Base-by-base conservation (phyloP, 1,140 invertebrate genomes). In the Plectus sambesii region DNA sequence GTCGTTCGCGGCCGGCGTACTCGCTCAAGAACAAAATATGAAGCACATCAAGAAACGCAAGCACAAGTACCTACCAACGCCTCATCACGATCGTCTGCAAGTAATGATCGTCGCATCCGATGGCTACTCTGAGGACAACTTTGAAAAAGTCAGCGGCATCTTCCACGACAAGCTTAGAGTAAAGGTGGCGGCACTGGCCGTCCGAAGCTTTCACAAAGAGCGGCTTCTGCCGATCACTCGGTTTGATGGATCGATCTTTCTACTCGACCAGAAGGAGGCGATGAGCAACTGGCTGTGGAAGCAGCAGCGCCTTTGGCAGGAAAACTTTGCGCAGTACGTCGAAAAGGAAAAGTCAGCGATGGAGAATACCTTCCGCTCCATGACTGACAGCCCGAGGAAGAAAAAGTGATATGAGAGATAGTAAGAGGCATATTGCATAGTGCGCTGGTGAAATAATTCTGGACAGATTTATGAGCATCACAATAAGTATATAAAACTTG, bases 1-100 rank as follows among this genome's bases (percentile, higher is more conserved):
- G 23, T 53, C 55, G 2, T 63, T 63, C 35, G 56, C 62, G 2
- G 61, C 63, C 1, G 61, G 61, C 23, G 42, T 66, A 9, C 47
- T 63, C 6, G 62, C 55, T 29, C 61, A 66, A 24, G 61, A 63
- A 37, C 61, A 63, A 39, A 63, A 66, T 47, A 45, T 63, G 57
- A 63, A 63, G 47, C 30, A 49, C 19, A 54, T 50, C n/a, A 53
- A 39, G 9, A 24, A 56, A 8, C 44, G 51, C 40, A 50, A 26
- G 12, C 60, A 59, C 30, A 48, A 54, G 25, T 42, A 45, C 12
- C 44, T 66, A 46, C 62, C 62, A 27, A 66, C 62, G 2, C 61
- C 61, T 1, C 41, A 55, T 45, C 61, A 63, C 46, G 61, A 63
- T 33, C 35, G 61, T 29, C 56, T 58, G 15, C 61, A 63, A 46